Evolutionary conservation across 2,888 invertebrate species (phyloP).

Genomic region (Portevinia maculata): DNA sequence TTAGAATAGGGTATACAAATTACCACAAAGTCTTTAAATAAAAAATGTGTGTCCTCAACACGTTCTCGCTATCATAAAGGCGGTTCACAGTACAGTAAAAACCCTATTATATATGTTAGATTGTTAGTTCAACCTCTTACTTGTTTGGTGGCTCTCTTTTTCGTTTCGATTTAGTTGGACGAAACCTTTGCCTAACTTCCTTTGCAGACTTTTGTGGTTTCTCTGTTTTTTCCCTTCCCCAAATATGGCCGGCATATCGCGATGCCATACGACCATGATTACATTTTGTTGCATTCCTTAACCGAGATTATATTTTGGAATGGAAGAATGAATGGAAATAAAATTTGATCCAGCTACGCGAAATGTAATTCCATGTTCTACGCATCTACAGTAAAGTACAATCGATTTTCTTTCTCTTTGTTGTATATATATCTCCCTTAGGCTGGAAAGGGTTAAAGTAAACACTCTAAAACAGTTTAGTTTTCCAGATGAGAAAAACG

Average conservation of each 20-base stretch:
- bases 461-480: slow-evolving; percentile 42
- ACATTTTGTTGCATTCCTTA: slow-evolving; percentile 21
- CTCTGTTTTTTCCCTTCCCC: neutral
- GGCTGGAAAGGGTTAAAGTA: slow-evolving; percentile 34
- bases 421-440: slow-evolving; percentile 25
- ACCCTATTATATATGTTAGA: too few relatives aligned
- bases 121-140: too few relatives aligned
- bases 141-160: too few relatives aligned
- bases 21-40: too few relatives aligned
- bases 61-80: too few relatives aligned
- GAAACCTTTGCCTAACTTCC: slow-evolving; percentile 17
- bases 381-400: slow-evolving; percentile 1
- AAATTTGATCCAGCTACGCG: slow-evolving; percentile 21
- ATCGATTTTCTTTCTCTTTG: slow-evolving; percentile 44
- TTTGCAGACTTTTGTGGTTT: slow-evolving; percentile 1
- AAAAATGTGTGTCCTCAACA: too few relatives aligned
- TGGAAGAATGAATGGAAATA: slow-evolving; percentile 27
- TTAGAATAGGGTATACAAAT: too few relatives aligned
- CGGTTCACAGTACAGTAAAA: too few relatives aligned
- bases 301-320: slow-evolving; percentile 21
- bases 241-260: slow-evolving; percentile 2
- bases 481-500: slow-evolving; percentile 29
- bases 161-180: too few relatives aligned
- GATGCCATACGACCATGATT: slow-evolving; percentile 20
- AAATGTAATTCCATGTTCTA: slow-evolving; percentile 4